Percentiles rank a stretch among this genome's conserved stretches.
phyloP scores from a whole-genome alignment of 2,797 vertebrate genomes.

The Pitangus sulphuratus region DNA sequence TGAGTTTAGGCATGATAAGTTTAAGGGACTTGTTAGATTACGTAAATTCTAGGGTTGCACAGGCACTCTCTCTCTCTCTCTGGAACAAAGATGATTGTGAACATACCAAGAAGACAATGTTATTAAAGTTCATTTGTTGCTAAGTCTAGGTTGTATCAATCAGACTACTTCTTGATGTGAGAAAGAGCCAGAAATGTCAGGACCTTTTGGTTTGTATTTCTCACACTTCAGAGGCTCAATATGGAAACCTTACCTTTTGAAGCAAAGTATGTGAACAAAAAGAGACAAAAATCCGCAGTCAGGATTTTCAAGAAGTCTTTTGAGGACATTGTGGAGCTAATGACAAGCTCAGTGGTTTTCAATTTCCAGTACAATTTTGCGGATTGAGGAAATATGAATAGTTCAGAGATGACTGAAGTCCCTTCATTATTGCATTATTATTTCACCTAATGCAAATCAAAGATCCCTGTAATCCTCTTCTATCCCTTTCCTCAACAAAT shows the following conservation, averaged over 20 bases:
- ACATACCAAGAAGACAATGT: background rate
- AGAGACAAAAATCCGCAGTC: background rate
- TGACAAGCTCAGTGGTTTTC: background rate
- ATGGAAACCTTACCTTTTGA: background rate
- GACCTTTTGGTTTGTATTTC: background rate
- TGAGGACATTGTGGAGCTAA: background rate
- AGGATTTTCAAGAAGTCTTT: slow-evolving; percentile 1
- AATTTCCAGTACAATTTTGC: background rate
- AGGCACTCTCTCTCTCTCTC: background rate
- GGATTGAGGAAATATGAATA: background rate
- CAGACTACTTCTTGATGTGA: background rate
- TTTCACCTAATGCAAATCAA: background rate
- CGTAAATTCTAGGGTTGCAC: background rate
- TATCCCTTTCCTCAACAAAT: background rate
- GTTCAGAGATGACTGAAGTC: background rate
- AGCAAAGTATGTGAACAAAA: background rate
- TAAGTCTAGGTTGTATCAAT: background rate
- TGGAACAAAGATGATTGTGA: background rate
- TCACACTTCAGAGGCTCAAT: background rate
- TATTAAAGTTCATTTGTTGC: slow-evolving; percentile 12
- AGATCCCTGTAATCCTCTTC: background rate
- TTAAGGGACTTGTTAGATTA: slow-evolving; percentile 46
- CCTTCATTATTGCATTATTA: background rate
- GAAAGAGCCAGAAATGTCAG: background rate
- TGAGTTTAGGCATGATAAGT: slow-evolving; percentile 17